Evolutionary conservation across 1,140 invertebrate genomes (phyloP).

Genomic region (Scaptodrosophila lebanonensis): DNA sequence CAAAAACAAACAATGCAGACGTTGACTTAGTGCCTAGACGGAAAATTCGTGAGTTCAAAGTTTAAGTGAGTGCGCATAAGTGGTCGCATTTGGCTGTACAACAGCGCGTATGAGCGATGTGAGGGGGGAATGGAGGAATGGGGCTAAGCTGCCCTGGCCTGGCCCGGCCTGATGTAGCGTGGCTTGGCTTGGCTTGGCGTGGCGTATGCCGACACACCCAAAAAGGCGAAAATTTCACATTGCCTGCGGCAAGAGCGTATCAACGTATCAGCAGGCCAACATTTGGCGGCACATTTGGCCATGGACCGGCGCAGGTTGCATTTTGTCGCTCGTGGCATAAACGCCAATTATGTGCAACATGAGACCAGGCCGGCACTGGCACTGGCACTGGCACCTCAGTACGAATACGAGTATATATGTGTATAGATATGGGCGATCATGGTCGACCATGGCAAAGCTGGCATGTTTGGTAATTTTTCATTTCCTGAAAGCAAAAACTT

Average conservation of each 20-base stretch:
- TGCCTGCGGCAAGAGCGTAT: conserved; percentile 39
- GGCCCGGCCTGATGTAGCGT: too few relatives aligned
- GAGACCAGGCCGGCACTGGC: conserved; percentile 8
- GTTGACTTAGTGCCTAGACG: conserved; percentile 5
- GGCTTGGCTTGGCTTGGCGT: too few relatives aligned
- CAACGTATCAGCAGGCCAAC: conserved; percentile 61
- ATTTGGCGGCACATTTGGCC: conserved; percentile 39
- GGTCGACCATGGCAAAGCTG: conserved; percentile 44
- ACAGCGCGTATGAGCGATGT: not conserved
- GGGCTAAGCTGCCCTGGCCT: too few relatives aligned
- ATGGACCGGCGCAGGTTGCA: conserved; percentile 52
- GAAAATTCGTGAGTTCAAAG: conserved; percentile 60
- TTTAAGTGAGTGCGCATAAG: conserved; percentile 70
- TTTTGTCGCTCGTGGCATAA: conserved; percentile 65
- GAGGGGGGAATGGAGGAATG: too few relatives aligned
- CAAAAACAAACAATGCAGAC: conserved; percentile 40
- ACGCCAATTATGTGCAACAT: conserved; percentile 66
- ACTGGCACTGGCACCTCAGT: not conserved
- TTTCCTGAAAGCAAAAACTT: conserved; percentile 52
- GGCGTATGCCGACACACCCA: conserved; percentile 65
- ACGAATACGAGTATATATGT: conserved; percentile 26
- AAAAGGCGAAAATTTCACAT: conserved; percentile 37
- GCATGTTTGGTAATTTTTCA: conserved; percentile 73
- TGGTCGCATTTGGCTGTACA: conserved; percentile 63
- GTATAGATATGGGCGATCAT: conserved; percentile 27